Conservation (phyloP, 2,113 vertebrate genomes). For the Datnioides undecimradiatus region DNA sequence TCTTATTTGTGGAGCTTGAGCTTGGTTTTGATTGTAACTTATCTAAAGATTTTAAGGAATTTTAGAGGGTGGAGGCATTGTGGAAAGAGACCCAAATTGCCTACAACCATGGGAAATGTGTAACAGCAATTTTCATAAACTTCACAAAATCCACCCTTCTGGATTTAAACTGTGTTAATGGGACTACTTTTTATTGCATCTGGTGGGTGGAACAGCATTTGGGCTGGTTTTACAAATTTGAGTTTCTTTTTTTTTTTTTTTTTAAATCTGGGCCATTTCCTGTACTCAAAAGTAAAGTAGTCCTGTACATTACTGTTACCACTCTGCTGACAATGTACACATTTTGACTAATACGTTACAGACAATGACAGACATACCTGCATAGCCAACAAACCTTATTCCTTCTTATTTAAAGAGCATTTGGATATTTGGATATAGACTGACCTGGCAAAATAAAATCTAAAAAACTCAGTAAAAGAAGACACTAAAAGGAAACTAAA, state of each 20-base stretch:
- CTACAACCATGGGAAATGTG: slow-evolving; percentile 11
- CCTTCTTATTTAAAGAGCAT: neutral
- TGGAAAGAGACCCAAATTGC: neutral
- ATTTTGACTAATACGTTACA: slow-evolving; percentile 1
- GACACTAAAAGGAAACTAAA: neutral
- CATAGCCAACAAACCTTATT: neutral
- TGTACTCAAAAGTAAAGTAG: no score
- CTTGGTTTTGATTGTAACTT: neutral
- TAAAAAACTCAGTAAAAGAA: neutral
- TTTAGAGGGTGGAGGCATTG: neutral
- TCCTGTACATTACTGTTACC: neutral
- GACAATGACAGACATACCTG: neutral
- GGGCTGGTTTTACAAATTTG: neutral
- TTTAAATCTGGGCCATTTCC: neutral
- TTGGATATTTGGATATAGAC: neutral
- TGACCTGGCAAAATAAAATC: neutral
- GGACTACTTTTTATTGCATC: neutral
- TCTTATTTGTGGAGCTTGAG: neutral
- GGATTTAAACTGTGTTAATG: slow-evolving; percentile 26
- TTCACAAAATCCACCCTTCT: neutral
- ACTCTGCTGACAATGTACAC: neutral
- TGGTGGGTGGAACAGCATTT: neutral
- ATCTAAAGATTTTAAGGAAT: neutral
- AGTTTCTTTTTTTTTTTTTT: neutral
- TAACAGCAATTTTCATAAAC: slow-evolving; percentile 17